These are phyloP conservation scores for Gallirallus australis DNA, from an alignment of 2,797 vertebrate species.

Conservation along the genomic window DNA sequence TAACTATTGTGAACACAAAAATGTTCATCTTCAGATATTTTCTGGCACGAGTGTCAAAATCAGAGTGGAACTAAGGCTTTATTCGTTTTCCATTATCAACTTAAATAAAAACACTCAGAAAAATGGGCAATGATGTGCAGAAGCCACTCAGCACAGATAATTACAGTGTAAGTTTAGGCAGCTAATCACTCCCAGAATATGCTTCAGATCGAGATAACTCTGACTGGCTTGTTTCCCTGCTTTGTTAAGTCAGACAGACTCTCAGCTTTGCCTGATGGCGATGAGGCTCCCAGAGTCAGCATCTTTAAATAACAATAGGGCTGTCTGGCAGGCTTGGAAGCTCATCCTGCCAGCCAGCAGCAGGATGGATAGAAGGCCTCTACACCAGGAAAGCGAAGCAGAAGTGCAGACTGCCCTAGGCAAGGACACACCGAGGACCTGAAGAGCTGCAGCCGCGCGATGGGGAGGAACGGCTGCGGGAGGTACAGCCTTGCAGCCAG, in stretches of 20 bases:
- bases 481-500: too few species aligned
- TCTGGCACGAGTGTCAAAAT: constrained; percentile 47
- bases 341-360: not conserved
- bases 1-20: constrained; percentile 46
- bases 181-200: constrained; percentile 57
- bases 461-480: not conserved
- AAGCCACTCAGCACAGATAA: constrained; percentile 59
- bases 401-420: not conserved
- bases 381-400: not conserved
- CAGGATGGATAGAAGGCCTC: not conserved
- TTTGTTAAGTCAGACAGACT: constrained; percentile 33
- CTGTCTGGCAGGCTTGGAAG: not conserved
- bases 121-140: constrained; percentile 50
- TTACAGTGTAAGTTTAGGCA: constrained; percentile 52
- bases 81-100: constrained; percentile 61
- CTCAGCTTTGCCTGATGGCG: not conserved
- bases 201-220: constrained; percentile 45
- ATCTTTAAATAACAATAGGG: not conserved
- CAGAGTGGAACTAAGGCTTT: constrained; percentile 45
- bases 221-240: constrained; percentile 44
- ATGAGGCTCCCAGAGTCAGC: not conserved
- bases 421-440: accelerated
- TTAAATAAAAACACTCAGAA: constrained; percentile 65
- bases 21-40: constrained; percentile 51
- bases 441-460: accelerated